Evolutionary conservation across 2,888 invertebrate species (phyloP).

Genomic region (Oxycera nigricornis): DNA sequence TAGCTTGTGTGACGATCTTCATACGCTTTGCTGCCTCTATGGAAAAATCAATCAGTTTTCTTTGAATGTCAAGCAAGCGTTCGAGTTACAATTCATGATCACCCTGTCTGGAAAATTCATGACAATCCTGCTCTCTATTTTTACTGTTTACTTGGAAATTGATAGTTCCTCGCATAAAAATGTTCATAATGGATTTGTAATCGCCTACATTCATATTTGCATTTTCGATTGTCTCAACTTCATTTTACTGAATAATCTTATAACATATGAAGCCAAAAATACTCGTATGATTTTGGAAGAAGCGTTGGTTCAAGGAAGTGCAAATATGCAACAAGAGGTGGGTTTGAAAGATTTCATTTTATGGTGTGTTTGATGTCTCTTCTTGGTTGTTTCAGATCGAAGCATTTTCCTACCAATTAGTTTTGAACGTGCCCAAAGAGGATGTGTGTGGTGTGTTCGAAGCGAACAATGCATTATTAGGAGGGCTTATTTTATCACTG

Average conservation of each 20-base stretch:
- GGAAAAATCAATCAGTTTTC: not conserved
- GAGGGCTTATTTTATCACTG: not conserved
- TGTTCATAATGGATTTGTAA: not conserved
- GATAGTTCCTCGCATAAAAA: not conserved
- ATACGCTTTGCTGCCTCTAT: not conserved
- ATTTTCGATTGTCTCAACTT: not conserved
- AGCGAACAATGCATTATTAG: not conserved
- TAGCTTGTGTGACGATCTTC: not conserved
- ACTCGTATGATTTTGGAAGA: not conserved
- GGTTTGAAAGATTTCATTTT: too few relatives aligned
- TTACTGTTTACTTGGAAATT: not conserved
- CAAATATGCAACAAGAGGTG: too few relatives aligned
- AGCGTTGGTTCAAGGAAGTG: not conserved
- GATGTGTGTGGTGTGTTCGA: not conserved
- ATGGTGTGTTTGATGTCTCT: too few relatives aligned
- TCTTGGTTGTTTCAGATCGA: slow-evolving; percentile 14
- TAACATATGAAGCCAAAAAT: not conserved
- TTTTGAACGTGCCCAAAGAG: not conserved
- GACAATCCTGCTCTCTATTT: not conserved
- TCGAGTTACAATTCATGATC: not conserved
- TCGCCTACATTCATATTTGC: not conserved
- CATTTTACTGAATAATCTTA: not conserved
- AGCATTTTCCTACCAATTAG: slow-evolving; percentile 3
- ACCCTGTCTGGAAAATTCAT: not conserved
- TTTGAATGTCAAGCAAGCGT: not conserved